A percentile compares a stretch with the other conserved stretches of the same genome.
These are phyloP conservation scores for Ephydatia muelleri DNA, from an alignment of 37 sponge, comb jelly and placozoan genomes.

Conservation along the genomic window DNA sequence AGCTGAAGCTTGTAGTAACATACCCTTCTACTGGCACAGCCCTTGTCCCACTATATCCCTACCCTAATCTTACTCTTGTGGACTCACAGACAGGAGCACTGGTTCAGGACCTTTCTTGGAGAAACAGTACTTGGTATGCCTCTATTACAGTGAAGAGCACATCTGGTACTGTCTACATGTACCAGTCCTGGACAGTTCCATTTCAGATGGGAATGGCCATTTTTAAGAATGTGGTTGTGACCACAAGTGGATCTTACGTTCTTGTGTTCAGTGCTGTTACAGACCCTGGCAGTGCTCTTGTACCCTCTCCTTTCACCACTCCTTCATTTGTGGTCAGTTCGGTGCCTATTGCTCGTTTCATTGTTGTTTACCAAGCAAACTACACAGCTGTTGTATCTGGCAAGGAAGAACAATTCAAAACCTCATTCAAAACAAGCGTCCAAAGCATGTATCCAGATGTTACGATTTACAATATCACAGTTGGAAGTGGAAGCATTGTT, in stretches of 20 bases:
- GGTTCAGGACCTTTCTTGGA: constrained; percentile 63
- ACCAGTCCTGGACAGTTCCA: constrained; percentile 20
- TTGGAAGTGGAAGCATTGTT: constrained; percentile 46
- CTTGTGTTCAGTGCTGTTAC: constrained; percentile 37
- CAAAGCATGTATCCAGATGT: neutral
- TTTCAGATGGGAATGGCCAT: constrained; percentile 33
- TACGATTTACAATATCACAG: constrained; percentile 20
- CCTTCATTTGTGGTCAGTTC: constrained; percentile 7
- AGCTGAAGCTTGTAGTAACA: constrained; percentile 25
- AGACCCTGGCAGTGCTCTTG: constrained; percentile 23
- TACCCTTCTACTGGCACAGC: constrained; percentile 49
- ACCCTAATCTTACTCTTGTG: constrained; percentile 42
- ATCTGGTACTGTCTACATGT: neutral
- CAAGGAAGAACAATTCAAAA: constrained; percentile 25
- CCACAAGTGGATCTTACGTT: constrained; percentile 13
- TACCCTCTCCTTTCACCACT: neutral
- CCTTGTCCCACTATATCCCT: constrained; percentile 39
- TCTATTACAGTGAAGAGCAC: neutral
- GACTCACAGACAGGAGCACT: constrained; percentile 20
- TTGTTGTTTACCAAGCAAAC: constrained; percentile 33
- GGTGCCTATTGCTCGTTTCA: constrained; percentile 15
- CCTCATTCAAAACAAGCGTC: neutral
- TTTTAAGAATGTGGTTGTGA: constrained; percentile 33
- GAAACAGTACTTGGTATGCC: constrained; percentile 64
- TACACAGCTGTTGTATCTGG: constrained; percentile 7